Percentiles rank a stretch among this genome's conserved stretches.
Conservation (phyloP, 2,113 vertebrate genomes). For the Asarcornis scutulata region DNA sequence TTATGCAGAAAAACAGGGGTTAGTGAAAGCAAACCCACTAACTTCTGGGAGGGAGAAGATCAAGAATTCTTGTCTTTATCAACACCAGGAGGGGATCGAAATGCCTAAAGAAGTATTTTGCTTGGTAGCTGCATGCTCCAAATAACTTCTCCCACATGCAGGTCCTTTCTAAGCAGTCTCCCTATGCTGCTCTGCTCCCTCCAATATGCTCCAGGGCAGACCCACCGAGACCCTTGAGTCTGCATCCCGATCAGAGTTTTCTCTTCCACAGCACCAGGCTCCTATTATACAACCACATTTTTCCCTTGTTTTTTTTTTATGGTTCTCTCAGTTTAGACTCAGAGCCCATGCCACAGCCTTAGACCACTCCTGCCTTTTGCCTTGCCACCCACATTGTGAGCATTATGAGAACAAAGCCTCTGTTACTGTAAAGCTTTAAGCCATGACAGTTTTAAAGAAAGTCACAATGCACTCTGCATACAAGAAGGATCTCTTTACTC, state of each 20-base stretch:
- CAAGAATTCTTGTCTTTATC: background rate
- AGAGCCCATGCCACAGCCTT: background rate
- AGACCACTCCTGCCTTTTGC: conserved; percentile 33
- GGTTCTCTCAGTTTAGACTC: background rate
- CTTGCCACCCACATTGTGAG: conserved; percentile 58
- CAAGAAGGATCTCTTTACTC: background rate
- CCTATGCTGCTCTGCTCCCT: background rate
- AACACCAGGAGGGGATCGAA: background rate
- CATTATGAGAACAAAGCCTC: conserved; percentile 45
- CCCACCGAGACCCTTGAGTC: background rate
- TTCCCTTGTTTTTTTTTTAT: conserved; percentile 25
- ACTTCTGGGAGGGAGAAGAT: background rate
- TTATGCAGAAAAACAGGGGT: background rate
- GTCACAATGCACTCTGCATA: background rate
- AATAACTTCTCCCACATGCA: background rate
- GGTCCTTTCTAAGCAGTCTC: background rate
- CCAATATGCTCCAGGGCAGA: background rate
- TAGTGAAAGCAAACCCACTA: background rate
- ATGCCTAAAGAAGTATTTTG: background rate
- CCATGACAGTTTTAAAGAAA: background rate
- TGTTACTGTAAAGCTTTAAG: conserved; percentile 34
- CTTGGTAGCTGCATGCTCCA: background rate
- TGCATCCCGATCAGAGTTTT: background rate
- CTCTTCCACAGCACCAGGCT: conserved; percentile 12
- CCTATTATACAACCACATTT: conserved; percentile 36